Base-by-base conservation (phyloP, 2,888 invertebrate species). In the Crossocerus cetratus region DNA sequence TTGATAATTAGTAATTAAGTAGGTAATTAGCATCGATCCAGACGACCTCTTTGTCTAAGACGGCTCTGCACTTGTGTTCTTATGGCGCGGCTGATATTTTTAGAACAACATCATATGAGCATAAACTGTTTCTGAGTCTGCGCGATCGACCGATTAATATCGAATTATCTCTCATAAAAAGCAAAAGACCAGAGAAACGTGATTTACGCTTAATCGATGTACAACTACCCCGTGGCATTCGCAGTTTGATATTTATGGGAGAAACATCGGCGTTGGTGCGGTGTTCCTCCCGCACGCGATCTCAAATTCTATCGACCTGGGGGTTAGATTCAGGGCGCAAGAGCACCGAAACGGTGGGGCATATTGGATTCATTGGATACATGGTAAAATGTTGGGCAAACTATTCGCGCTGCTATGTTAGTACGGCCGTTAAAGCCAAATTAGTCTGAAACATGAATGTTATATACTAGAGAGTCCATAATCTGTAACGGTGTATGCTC, bases 11-110 rank as follows among this genome's bases (percentile, higher is more conserved):
- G 70, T 77, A 75, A 81, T 79, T 79, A 73, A 81, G 74, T 72
- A 71, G 65, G 71, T 77, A 78, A 83, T 82, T 79, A 81, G 78
- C 77, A 78, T 84, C 78, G 73, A 81, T 70, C 74, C 65, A 43
- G 55, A 55, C 44, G 21, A 65, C 32, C 44, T 5, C 22, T 42
- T 21, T 32, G 5, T 32, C 32, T 20, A 13, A 43, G 43, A 53
- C 21, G 14, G 22, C n/a, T 59, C 22, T 32, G 32, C 32, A 11
- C 11, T 49, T 49, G 5, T 53, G 43, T 61, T 69, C 65, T 45
- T 61, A 43, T 65, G 42, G 42, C 57, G 23, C 14, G 43, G 0
- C 8, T n/a, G 20, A 42, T 78, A 72, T 69, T 79, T 74, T 70
- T 65, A 77, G 53, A n/a, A 43, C 20, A 2, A 23, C 2, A 2